A percentile compares a stretch with the other conserved stretches of the same genome.
Conservation (phyloP, 2,113 vertebrate species). For the Lamprotornis superbus region DNA sequence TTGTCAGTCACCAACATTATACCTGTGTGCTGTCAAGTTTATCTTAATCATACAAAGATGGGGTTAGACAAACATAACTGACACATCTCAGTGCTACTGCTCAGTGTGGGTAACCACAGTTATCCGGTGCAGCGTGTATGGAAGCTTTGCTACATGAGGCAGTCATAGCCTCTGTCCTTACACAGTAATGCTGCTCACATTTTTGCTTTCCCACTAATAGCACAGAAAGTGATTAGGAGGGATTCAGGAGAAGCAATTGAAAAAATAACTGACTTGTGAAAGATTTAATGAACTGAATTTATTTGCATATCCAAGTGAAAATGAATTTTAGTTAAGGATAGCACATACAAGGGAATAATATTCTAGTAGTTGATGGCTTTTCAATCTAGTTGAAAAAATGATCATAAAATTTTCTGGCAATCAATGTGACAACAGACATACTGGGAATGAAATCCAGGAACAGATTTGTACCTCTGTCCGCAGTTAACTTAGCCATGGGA, state of each 20-base stretch:
- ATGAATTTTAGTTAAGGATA: not conserved
- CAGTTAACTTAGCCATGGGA: not conserved
- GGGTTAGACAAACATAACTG: not conserved
- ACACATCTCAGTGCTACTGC: not conserved
- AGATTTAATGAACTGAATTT: not conserved
- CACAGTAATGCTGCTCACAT: not conserved
- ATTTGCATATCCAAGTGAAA: not conserved
- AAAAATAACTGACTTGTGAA: not conserved
- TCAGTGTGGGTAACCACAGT: not conserved
- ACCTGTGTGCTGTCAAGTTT: not conserved
- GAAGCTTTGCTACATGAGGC: not conserved
- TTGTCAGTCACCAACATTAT: not conserved
- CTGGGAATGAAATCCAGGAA: not conserved
- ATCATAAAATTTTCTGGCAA: not conserved
- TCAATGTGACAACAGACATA: not conserved
- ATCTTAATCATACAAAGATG: not conserved
- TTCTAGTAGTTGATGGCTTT: not conserved
- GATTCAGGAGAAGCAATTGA: not conserved
- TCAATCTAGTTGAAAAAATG: not conserved
- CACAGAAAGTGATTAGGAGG: not conserved
- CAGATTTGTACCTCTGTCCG: not conserved
- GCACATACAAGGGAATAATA: not conserved
- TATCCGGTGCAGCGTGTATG: accelerated
- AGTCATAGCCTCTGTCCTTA: not conserved
- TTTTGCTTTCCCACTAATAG: not conserved